Conservation (phyloP, 2,888 invertebrate species). For the Pseudeuparius sepicola region DNA sequence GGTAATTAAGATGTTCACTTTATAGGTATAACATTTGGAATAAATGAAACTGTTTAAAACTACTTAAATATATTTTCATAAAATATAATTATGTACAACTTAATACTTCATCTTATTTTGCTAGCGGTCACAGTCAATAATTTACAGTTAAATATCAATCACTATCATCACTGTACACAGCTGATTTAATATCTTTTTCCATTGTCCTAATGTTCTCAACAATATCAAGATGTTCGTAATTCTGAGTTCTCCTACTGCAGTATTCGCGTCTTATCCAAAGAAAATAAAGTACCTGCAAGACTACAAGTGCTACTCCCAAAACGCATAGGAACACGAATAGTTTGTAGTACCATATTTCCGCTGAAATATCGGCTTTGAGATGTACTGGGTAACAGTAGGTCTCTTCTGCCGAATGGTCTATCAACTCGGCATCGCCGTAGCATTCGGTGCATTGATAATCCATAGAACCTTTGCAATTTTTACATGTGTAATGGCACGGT, state of each 20-base stretch:
- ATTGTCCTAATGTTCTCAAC: conserved; percentile 29
- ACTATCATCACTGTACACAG: conserved; percentile 31
- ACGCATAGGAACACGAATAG: conserved; percentile 27
- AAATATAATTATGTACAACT: too few species aligned
- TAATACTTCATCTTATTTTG: too few species aligned
- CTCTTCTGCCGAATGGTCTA: conserved; percentile 35
- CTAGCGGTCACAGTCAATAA: too few species aligned
- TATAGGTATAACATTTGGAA: too few species aligned
- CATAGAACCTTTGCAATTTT: conserved; percentile 55
- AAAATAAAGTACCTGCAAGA: too few species aligned
- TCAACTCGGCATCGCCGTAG: conserved; percentile 52
- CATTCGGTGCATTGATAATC: conserved; percentile 61
- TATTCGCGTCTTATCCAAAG: too few species aligned
- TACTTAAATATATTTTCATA: too few species aligned
- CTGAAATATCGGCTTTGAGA: conserved; percentile 22
- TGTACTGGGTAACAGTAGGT: conserved; percentile 35
- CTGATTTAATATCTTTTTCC: conserved; percentile 31
- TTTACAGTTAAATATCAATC: too few species aligned
- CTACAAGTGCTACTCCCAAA: conserved; percentile 23
- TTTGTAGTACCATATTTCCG: conserved; percentile 32
- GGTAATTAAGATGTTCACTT: too few species aligned
- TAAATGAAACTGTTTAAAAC: too few species aligned
- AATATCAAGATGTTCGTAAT: conserved; percentile 16
- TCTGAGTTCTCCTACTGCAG: too few species aligned
- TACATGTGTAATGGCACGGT: conserved; percentile 67